Percentiles rank a stretch among this genome's conserved stretches.
Conservation (phyloP, 92 coral and sea anemone species). For the Porites rus region DNA sequence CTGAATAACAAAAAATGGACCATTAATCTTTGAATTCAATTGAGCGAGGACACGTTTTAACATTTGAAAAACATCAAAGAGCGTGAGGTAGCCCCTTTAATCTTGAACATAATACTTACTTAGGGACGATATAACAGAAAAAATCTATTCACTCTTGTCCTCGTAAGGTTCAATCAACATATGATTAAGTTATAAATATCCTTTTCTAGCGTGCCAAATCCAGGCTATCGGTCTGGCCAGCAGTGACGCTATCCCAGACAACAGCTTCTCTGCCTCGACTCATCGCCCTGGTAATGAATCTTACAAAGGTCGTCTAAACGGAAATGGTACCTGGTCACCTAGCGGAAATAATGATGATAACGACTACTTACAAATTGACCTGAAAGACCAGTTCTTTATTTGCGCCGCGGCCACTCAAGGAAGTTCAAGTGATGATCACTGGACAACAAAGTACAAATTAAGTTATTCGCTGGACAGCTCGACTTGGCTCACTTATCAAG, state of each 20-base stretch:
- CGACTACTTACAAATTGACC: slow-evolving; percentile 34
- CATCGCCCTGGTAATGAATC: neutral
- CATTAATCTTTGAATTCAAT: too few species aligned
- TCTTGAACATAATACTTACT: too few species aligned
- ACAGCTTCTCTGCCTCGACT: slow-evolving; percentile 9
- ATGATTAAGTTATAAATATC: neutral
- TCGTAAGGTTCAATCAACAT: too few species aligned
- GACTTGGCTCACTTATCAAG: slow-evolving; percentile 46
- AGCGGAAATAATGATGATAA: neutral
- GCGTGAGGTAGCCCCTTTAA: too few species aligned
- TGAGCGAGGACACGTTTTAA: too few species aligned
- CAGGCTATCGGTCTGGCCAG: slow-evolving; percentile 21
- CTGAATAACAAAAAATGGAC: too few species aligned
- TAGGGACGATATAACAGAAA: too few species aligned
- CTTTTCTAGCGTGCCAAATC: slow-evolving; percentile 17
- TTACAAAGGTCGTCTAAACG: slow-evolving; percentile 15
- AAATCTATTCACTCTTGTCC: too few species aligned
- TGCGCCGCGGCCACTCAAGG: slow-evolving; percentile 50
- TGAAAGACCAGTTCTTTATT: slow-evolving; percentile 13
- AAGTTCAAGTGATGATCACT: neutral
- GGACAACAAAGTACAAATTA: slow-evolving; percentile 44
- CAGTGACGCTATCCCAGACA: slow-evolving; percentile 2
- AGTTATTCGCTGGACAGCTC: slow-evolving; percentile 33
- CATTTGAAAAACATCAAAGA: too few species aligned
- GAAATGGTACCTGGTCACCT: neutral